Evolutionary conservation across 2,113 vertebrate genomes (phyloP).

Genomic region (Drymodes brunneopygia): DNA sequence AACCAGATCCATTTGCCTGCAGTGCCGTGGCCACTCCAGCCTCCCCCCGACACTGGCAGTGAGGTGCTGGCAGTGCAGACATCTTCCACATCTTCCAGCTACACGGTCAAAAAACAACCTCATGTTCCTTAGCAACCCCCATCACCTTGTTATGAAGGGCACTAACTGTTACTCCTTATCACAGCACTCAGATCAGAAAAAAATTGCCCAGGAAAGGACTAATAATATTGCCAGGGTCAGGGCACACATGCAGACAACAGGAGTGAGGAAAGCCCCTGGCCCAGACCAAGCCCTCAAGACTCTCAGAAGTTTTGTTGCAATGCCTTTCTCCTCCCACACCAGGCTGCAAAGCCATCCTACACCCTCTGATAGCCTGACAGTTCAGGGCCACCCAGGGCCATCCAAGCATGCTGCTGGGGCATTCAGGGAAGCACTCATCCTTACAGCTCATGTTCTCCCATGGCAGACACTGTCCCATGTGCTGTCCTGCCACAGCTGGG

Average conservation of each 20-base stretch:
- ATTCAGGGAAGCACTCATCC: accelerated
- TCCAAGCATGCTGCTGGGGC: accelerated
- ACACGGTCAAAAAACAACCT: background rate
- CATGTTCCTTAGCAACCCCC: accelerated
- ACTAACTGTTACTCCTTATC: background rate
- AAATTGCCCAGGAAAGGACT: background rate
- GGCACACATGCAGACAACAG: background rate
- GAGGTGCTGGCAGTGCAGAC: background rate
- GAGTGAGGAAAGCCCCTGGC: background rate
- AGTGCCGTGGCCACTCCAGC: background rate
- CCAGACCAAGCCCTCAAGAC: background rate
- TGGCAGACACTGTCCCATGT: accelerated
- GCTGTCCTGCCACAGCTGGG: background rate
- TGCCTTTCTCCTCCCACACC: background rate
- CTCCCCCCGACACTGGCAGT: accelerated
- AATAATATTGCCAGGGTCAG: background rate
- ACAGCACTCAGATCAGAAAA: background rate
- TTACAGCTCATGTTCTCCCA: accelerated
- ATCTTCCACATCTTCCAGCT: background rate
- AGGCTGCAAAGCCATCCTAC: background rate
- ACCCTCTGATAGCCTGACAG: background rate
- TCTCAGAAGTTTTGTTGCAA: background rate
- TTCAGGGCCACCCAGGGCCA: too few relatives aligned
- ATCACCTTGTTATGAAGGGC: background rate
- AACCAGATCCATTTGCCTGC: background rate